Percentiles rank a stretch among this genome's conserved stretches.
Evolutionary conservation across 2,113 vertebrate genomes (phyloP).

Genomic region (Tragulus kanchil): DNA sequence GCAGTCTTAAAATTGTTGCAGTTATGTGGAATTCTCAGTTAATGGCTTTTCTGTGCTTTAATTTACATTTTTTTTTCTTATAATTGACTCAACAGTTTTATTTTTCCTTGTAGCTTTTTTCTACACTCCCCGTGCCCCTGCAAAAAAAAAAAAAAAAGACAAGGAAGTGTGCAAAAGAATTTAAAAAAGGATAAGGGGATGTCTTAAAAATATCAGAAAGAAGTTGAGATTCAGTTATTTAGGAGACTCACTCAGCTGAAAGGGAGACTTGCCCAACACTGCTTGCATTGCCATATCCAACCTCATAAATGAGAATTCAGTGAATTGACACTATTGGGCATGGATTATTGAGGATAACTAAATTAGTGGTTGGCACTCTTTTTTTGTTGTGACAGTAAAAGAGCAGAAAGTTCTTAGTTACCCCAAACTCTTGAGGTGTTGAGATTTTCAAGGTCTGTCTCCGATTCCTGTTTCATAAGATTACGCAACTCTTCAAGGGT

Average conservation of each 20-base stretch:
- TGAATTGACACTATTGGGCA: neutral
- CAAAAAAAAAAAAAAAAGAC: neutral
- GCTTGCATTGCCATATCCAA: neutral
- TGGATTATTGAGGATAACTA: neutral
- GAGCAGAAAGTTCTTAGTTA: neutral
- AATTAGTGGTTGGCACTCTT: neutral
- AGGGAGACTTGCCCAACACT: neutral
- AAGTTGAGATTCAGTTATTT: neutral
- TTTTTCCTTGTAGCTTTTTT: too few relatives aligned
- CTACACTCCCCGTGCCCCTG: too few relatives aligned
- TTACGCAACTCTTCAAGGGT: conserved; percentile 71
- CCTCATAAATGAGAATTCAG: neutral
- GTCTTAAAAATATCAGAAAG: neutral
- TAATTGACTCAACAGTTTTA: too few relatives aligned
- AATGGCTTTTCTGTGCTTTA: too few relatives aligned
- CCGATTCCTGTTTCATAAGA: conserved; percentile 64
- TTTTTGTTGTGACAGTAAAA: neutral
- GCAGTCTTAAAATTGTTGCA: too few relatives aligned
- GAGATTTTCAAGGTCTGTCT: neutral
- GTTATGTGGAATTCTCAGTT: too few relatives aligned
- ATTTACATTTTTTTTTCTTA: too few relatives aligned
- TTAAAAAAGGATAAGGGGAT: neutral
- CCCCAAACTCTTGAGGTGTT: accelerated
- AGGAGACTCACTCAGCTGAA: neutral
- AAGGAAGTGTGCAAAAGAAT: neutral